These are phyloP conservation scores for Microplitis deprimator DNA, from an alignment of 2,888 invertebrate species.

Conservation along the genomic window DNA sequence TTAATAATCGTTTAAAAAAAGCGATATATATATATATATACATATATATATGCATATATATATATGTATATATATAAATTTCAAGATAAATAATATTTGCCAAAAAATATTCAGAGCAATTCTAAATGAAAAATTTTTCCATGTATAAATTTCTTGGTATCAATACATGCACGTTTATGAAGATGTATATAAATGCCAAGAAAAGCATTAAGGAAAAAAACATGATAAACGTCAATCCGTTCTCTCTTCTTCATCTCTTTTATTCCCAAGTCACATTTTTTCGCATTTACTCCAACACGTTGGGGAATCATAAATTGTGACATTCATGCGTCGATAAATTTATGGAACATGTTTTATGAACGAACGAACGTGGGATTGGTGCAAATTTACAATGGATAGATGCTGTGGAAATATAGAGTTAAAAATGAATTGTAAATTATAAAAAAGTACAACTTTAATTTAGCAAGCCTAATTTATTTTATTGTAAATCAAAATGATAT, in stretches of 20 bases:
- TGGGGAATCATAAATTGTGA: constrained; percentile 15
- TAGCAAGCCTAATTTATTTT: neutral
- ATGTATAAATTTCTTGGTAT: too few species aligned
- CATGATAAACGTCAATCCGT: neutral
- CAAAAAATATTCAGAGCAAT: too few species aligned
- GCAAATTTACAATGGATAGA: constrained; percentile 4
- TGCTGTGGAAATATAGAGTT: neutral
- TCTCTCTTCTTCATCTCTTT: constrained; percentile 7
- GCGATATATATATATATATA: too few species aligned
- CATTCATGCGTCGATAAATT: constrained; percentile 19
- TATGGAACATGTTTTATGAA: neutral
- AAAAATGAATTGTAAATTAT: constrained; percentile 7
- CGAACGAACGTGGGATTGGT: constrained; percentile 2
- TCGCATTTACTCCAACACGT: constrained; percentile 7
- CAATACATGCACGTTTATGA: neutral
- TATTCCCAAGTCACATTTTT: neutral
- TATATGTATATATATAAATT: too few species aligned
- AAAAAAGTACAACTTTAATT: neutral
- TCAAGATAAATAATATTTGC: too few species aligned
- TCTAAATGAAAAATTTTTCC: too few species aligned
- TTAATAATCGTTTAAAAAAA: too few species aligned
- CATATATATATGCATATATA: too few species aligned
- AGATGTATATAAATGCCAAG: neutral
- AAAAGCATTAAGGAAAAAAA: neutral
- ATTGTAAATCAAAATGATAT: constrained; percentile 22